Evolutionary conservation across 2,113 vertebrate species (phyloP), one percentile per base, ranked within the genome.

Genomic region (Vimba vimba): DNA sequence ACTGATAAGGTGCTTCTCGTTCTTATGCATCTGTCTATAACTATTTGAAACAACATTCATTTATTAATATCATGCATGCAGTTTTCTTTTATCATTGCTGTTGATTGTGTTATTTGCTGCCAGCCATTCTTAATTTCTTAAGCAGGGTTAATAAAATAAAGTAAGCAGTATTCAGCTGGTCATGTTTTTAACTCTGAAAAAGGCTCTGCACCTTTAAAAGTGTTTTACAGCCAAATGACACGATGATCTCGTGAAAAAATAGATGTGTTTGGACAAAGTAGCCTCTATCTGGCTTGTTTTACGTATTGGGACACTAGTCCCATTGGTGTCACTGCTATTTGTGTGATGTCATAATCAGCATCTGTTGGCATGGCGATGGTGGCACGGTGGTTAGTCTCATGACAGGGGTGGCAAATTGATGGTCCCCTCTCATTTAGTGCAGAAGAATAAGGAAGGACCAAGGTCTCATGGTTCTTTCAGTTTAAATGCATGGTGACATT

Each of bases 331-430:
- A 57, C 60, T 4, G 69, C 71, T 68, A 27, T 68, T 45, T 59
- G 36, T 62, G 66, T 79, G 79, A 85, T 85, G 78, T 87, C 86
- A 86, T 50, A 59, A 64, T 77, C 50, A 83, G 64, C 60, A 69
- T 85, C 66, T 82, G 78, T 87, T 84, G 86, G 84, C 86, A 87
- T 43, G 60, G 68, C 13, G 4, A 50, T 73, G 50, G 68, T 83
- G 81, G 81, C 86, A 87, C 21, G n/a, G 60, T 15, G 1, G 55
- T 73, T 62, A 73, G 76, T 84, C 62, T n/a, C 76, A 47, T 73
- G 76, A 85, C 76, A 68, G 30, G 69, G 80, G 86, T 86, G 83
- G 86, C 86, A 86, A 90, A 90, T 89, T 87, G 90, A 91, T 80
- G 80, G 59, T 86, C 86, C 75, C 86, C 82, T 87, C 86, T 89